phyloP scores from a whole-genome alignment of 2,113 vertebrate genomes.

The Mobula hypostoma region DNA sequence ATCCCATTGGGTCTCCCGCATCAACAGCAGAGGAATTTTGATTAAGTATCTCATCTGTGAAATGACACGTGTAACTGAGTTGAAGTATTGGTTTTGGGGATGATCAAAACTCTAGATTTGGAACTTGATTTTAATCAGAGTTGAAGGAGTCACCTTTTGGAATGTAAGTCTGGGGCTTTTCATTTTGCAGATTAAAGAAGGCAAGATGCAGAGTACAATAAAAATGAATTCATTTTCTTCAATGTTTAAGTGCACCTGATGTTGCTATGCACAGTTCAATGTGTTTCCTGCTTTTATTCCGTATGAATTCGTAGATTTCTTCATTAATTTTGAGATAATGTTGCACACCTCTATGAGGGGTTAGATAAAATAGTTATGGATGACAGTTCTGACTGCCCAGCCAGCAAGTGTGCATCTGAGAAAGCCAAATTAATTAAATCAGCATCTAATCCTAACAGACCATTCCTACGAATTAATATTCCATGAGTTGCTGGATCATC shows the following conservation, averaged over 20 bases:
- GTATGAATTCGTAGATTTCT: background rate
- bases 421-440: background rate
- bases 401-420: background rate
- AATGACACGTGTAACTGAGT: background rate
- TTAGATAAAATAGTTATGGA: background rate
- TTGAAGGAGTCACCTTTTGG: background rate
- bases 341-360: background rate
- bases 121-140: background rate
- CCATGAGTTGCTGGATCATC: background rate
- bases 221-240: background rate
- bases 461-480: background rate
- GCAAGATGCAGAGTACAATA: background rate
- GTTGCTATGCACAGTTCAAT: background rate
- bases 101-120: background rate
- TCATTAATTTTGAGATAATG: background rate
- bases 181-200: background rate
- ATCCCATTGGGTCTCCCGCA: background rate
- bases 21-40: background rate
- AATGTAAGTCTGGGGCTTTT: background rate
- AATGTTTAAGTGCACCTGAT: background rate
- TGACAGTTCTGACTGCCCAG: background rate
- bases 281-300: background rate
- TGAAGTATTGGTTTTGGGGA: background rate
- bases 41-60: too few species aligned
- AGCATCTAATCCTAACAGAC: background rate